Base-by-base conservation (phyloP, 2,888 invertebrate genomes). In the Leptopilina syphax region DNA sequence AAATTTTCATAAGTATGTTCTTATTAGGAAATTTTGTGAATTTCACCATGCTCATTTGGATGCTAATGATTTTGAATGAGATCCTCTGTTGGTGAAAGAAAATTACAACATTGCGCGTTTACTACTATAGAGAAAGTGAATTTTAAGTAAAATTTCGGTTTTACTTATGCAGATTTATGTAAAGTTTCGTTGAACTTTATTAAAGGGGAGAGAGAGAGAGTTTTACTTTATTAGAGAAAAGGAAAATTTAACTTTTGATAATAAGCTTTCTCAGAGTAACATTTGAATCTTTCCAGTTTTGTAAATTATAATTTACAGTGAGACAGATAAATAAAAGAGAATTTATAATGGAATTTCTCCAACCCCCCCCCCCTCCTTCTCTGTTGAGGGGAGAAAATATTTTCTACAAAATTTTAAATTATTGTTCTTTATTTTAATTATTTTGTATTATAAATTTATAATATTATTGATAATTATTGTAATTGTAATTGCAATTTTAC, bases 161-260 rank as follows among this genome's bases (percentile, higher is more conserved):
- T 34, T 54, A 73, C n/a, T 73, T 73, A 73, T 34, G 54, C 13
- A 73, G 54, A 73, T 73, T 73, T 73, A 67, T 67, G 44, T 67
- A 44, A 18, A 44, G 44, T 67, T 44, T 50, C 8, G 54, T 27
- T 73, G 3, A 54, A 73, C 54, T 73, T 57, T 54, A 50, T 50
- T 54, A 54, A 57, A 34, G 73, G n/a, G 27, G 6, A 34, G 34
- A 34, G 3, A 34, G 34, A 34, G 2, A 44, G 44, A 57, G 57
- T 70, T 70, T 70, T 50, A 70, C 12, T 70, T 70, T 54, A 50
- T 70, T 70, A 70, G 50, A 54, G 50, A 12, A 50, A 70, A 70
- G 63, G 63, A 63, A 63, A 63, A 63, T 63, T 63, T 63, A 63
- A 63, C 63, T 24, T 44, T 18, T 18, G 18, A 18, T 68, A 63